Percentiles rank a stretch among this genome's conserved stretches.
phyloP scores from a whole-genome alignment of 2,113 vertebrate genomes.

The Anser brachyrhynchus region DNA sequence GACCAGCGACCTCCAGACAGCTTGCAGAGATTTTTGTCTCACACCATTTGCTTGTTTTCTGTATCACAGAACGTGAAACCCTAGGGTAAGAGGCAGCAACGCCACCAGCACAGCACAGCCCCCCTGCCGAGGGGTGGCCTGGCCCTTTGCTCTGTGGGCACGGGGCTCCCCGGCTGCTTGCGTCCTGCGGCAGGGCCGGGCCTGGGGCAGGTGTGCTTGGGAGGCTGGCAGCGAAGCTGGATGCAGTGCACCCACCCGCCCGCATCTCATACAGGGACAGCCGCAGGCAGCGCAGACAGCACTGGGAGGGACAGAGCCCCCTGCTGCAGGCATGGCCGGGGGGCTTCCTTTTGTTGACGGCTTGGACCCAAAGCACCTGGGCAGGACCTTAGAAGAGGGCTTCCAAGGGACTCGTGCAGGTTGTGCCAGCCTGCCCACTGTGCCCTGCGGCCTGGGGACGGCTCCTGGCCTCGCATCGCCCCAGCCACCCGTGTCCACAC shows the following conservation, averaged over 20 bases:
- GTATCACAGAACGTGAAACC: accelerated
- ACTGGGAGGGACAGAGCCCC: neutral
- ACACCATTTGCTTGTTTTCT: no score
- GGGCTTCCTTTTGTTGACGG: neutral
- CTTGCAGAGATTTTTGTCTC: no score
- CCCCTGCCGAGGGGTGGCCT: no score
- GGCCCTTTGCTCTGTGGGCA: no score
- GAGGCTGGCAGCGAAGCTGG: neutral
- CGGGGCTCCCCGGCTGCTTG: no score
- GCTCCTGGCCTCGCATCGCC: neutral
- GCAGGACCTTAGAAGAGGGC: neutral
- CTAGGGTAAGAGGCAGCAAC: neutral
- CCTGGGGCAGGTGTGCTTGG: neutral
- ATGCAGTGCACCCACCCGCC: no score
- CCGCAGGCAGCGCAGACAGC: neutral
- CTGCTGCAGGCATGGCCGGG: neutral
- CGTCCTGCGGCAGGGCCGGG: no score
- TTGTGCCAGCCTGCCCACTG: neutral
- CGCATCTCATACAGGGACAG: no score
- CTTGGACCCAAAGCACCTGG: neutral
- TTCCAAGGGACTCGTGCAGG: neutral
- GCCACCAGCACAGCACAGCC: no score
- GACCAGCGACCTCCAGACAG: no score
- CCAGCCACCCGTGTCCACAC: no score
- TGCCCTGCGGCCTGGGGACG: neutral